A percentile compares a stretch with the other conserved stretches of the same genome.
Conservation (phyloP, 2,113 vertebrate genomes). For the Dissostichus mawsoni region DNA sequence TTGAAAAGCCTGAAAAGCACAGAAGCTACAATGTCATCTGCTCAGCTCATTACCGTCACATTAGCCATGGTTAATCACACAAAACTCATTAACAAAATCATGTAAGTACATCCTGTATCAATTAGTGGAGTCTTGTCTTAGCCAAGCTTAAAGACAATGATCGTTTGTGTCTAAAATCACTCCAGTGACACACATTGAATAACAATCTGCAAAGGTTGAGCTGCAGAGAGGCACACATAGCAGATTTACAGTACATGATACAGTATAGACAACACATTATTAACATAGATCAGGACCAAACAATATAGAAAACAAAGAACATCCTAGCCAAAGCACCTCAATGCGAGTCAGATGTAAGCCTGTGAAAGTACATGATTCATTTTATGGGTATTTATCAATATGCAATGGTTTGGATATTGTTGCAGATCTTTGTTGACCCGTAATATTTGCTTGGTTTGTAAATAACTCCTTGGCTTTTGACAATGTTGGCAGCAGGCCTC, state of each 20-base stretch:
- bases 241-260: slow-evolving; percentile 8
- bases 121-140: background rate
- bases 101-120: background rate
- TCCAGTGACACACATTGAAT: slow-evolving; percentile 2
- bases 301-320: background rate
- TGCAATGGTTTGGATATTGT: background rate
- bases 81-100: background rate
- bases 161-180: background rate
- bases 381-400: background rate
- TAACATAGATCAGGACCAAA: background rate
- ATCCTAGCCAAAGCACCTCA: background rate
- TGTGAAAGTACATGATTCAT: background rate
- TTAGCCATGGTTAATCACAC: background rate
- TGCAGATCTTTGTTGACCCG: background rate
- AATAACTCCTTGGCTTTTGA: slow-evolving; percentile 1
- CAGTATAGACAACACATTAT: slow-evolving; percentile 15
- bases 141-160: background rate
- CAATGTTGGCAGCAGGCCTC: background rate
- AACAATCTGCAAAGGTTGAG: slow-evolving; percentile 19
- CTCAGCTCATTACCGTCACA: background rate
- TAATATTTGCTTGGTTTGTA: background rate
- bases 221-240: slow-evolving; percentile 51
- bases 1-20: slow-evolving; percentile 1
- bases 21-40: background rate
- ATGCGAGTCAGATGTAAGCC: background rate